phyloP scores from a whole-genome alignment of 2,113 vertebrate species.

The Carettochelys insculpta region DNA sequence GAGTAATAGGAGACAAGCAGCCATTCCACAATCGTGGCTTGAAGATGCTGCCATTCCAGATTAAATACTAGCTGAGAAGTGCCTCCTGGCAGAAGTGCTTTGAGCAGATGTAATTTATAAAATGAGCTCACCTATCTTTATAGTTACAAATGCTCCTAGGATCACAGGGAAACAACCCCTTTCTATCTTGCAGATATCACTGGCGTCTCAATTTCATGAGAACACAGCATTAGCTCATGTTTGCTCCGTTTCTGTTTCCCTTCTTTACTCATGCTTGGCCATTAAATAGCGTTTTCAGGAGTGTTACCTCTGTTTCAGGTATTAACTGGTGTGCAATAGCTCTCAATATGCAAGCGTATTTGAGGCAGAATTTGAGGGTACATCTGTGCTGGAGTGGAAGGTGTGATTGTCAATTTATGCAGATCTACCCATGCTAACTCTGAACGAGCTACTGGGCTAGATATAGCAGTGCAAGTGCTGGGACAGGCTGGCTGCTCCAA shows the following conservation, averaged over 20 bases:
- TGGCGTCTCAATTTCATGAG: neutral
- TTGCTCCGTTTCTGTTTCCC: neutral
- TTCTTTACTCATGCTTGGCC: neutral
- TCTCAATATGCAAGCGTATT: rapidly evolving
- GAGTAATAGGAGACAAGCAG: rapidly evolving
- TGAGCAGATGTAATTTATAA: neutral
- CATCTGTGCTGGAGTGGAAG: neutral
- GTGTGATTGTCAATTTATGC: neutral
- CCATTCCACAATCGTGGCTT: neutral
- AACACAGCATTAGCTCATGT: neutral
- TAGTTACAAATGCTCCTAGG: neutral
- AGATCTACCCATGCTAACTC: neutral
- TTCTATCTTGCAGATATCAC: neutral
- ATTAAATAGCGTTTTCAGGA: neutral
- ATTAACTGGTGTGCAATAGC: neutral
- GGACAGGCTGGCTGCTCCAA: neutral
- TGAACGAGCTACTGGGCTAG: neutral
- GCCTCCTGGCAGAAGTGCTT: neutral
- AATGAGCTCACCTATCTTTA: neutral
- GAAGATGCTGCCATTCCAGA: neutral
- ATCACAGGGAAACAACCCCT: neutral
- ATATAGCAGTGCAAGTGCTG: neutral
- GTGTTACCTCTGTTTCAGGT: neutral
- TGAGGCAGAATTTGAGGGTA: neutral
- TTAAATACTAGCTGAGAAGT: rapidly evolving